A percentile compares a stretch with the other conserved stretches of the same genome.
These are phyloP conservation scores for Aleiodes testaceus DNA, from an alignment of 2,888 invertebrate genomes.

Conservation along the genomic window DNA sequence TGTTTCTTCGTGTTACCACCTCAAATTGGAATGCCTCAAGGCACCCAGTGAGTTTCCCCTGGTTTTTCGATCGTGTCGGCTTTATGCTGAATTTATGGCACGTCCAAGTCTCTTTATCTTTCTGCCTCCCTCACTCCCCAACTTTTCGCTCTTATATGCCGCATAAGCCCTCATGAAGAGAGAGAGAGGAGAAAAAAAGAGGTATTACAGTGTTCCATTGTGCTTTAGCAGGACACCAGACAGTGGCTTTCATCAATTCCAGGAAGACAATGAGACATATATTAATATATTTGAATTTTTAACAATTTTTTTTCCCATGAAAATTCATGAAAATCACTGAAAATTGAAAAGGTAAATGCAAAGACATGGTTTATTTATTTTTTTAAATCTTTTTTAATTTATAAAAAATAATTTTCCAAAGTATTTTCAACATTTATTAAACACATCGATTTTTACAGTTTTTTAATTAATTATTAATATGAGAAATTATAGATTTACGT, in stretches of 20 bases:
- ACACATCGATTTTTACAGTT: constrained; percentile 20
- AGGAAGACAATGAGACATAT: constrained; percentile 26
- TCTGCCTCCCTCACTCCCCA: constrained; percentile 6
- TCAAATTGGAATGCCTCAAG: constrained; percentile 45
- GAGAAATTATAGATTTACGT: constrained; percentile 2
- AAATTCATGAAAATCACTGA: not conserved
- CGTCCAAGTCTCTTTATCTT: constrained; percentile 42
- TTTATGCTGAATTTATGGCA: constrained; percentile 44
- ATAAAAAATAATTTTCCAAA: constrained; percentile 36
- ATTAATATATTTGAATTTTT: constrained; percentile 19
- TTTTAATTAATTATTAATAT: constrained; percentile 22
- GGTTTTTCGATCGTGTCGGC: constrained; percentile 41
- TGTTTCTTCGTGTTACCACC: constrained; percentile 39
- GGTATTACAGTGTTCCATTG: constrained; percentile 30
- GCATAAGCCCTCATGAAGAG: constrained; percentile 8
- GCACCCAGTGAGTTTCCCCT: constrained; percentile 43
- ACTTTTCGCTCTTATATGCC: constrained; percentile 27
- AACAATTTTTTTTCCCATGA: not conserved
- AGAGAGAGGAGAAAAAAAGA: not conserved
- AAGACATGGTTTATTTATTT: not conserved
- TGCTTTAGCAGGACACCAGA: constrained; percentile 32
- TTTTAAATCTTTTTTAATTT: constrained; percentile 39
- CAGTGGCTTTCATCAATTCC: constrained; percentile 37
- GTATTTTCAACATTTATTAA: constrained; percentile 5
- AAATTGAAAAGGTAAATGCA: constrained; percentile 8